These are phyloP conservation scores for Plestiodon gilberti DNA, from an alignment of 2,113 vertebrate genomes.

Conservation along the genomic window DNA sequence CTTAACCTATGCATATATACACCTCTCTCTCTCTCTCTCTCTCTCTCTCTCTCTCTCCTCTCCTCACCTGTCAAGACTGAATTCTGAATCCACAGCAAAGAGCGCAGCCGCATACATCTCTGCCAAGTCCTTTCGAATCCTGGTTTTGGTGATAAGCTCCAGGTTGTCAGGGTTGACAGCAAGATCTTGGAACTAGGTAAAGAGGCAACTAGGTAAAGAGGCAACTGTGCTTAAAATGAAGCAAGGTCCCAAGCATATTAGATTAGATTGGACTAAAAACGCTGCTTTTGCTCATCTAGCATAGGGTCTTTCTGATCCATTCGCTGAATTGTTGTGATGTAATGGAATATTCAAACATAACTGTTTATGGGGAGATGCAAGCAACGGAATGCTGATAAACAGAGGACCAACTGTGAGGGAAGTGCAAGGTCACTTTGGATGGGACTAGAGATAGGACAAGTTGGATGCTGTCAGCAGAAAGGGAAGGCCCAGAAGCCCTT, in stretches of 20 bases:
- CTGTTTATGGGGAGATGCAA: not conserved
- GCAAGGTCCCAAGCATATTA: not conserved
- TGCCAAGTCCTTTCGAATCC: not conserved
- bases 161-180: slow-evolving; percentile 24
- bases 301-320: no score
- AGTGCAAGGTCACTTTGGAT: not conserved
- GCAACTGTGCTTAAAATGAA: not conserved
- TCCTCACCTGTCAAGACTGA: slow-evolving; percentile 14
- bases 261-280: no score
- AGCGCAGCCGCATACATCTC: slow-evolving; percentile 7
- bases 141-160: not conserved
- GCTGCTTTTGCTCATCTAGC: not conserved
- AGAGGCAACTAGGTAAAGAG: not conserved
- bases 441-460: not conserved
- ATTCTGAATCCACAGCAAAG: not conserved
- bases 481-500: not conserved
- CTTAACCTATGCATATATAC: no score
- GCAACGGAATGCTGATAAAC: not conserved
- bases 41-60: not conserved
- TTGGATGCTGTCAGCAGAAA: not conserved
- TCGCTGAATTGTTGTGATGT: no score
- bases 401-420: not conserved
- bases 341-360: not conserved
- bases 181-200: slow-evolving; percentile 33
- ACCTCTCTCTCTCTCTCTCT: no score